phyloP scores from a whole-genome alignment of 1,140 invertebrate genomes.

The Caenorhabditis latens region DNA sequence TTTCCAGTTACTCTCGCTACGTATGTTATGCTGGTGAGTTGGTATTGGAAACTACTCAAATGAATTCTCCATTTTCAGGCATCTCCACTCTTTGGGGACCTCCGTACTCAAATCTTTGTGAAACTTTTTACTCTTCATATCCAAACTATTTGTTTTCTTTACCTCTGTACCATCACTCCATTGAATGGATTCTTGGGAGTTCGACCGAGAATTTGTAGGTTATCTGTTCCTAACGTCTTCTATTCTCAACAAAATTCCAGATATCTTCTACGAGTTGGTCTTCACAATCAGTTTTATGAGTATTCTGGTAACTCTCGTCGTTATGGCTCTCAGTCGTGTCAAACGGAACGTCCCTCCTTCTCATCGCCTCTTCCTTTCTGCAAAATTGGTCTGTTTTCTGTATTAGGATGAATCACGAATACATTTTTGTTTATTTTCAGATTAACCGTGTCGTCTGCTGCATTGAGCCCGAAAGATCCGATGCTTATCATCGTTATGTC shows the following conservation, averaged over 20 bases:
- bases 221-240: not conserved
- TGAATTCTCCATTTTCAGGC: slow-evolving; percentile 60
- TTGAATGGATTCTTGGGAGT: slow-evolving; percentile 72
- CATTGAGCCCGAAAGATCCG: slow-evolving; percentile 74
- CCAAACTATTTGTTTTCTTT: slow-evolving; percentile 76
- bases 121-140: slow-evolving; percentile 72
- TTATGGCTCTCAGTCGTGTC: slow-evolving; percentile 73
- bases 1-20: slow-evolving; percentile 75
- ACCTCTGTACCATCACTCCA: slow-evolving; percentile 76
- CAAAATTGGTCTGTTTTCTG: slow-evolving; percentile 66
- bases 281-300: slow-evolving; percentile 72
- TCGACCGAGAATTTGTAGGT: slow-evolving; percentile 76
- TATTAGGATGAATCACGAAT: not conserved
- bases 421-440: slow-evolving; percentile 50
- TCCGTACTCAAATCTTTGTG: slow-evolving; percentile 74
- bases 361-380: slow-evolving; percentile 71
- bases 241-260: slow-evolving; percentile 57
- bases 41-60: not conserved
- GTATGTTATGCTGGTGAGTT: slow-evolving; percentile 66
- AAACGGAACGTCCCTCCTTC: slow-evolving; percentile 73
- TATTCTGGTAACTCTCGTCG: slow-evolving; percentile 74
- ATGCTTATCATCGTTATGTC: slow-evolving; percentile 73
- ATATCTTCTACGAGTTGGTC: slow-evolving; percentile 75
- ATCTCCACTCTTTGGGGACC: slow-evolving; percentile 75
- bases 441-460: slow-evolving; percentile 75